Base-by-base conservation (phyloP, 2,797 vertebrate species). In the Alauda arvensis region DNA sequence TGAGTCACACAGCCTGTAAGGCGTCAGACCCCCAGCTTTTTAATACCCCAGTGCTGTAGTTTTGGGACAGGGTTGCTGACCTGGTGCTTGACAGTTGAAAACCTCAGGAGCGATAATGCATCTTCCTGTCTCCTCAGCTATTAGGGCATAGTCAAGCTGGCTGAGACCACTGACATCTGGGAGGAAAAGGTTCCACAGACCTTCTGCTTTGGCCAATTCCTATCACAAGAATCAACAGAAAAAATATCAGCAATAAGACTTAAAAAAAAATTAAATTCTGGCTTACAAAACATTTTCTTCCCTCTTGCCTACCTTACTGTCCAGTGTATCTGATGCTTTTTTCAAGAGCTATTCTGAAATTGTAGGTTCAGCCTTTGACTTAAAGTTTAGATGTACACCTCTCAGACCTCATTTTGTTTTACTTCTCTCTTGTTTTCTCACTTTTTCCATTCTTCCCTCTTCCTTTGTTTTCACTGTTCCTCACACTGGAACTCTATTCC, bases 41-140 rank as follows among this genome's bases (percentile, higher is more conserved):
- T 21, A 62, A 6, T 3, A 25, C 21, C 23, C 51, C 75, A 68
- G 33, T 3, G 34, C 16, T 2, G 3, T 7, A 52, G 19, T 46
- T 83, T 31, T 1, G 1, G 84, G 51, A 76, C 14, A 43, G n/a
- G 5, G 26, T 14, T 66, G 55, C 95, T 95, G 91, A 99, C 99
- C 99, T 94, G 99, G 98, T 67, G 98, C 98, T 33, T 99, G 98
- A 90, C 99, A 99, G 96, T 99, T 99, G 90, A 99, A 99, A 87
- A 99, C 91, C 37, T 99, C 97, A 10, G 99, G 97, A 79, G 98
- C 98, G 77, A 98, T 98, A 85, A 97, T 69, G 85, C 97, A 98
- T 83, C 92, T 98, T 59, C 99, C 99, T 0, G 97, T 99, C 95
- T 99, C 98, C 94, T 99, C 98, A 45, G 99, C 99, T 40, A 99